These are phyloP conservation scores for Rhodeus uyekii DNA, from an alignment of 2,797 vertebrate genomes.

Conservation along the genomic window DNA sequence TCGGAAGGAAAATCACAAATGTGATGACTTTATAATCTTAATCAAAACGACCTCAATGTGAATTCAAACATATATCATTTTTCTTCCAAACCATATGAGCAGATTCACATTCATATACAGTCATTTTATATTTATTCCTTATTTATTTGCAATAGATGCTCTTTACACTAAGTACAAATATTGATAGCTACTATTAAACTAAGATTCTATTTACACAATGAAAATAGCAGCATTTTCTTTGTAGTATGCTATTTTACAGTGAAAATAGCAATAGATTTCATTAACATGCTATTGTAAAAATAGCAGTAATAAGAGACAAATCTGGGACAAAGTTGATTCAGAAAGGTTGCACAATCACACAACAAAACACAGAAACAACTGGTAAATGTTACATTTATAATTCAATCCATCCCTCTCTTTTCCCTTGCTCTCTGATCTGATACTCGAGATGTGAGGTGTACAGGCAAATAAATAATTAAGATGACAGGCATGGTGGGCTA, in stretches of 20 bases:
- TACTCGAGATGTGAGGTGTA: slow-evolving; percentile 19
- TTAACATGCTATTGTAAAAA: too few relatives aligned
- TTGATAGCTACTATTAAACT: too few relatives aligned
- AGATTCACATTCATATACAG: neutral
- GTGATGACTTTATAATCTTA: neutral
- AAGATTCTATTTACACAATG: too few relatives aligned
- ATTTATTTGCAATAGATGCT: too few relatives aligned
- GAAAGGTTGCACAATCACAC: neutral
- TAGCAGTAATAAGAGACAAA: too few relatives aligned
- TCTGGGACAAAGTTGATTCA: neutral
- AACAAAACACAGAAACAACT: neutral
- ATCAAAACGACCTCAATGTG: neutral
- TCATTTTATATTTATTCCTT: neutral
- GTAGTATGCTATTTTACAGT: too few relatives aligned
- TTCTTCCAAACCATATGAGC: neutral
- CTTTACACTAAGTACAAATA: too few relatives aligned
- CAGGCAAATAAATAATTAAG: slow-evolving; percentile 32
- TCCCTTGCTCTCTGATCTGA: neutral
- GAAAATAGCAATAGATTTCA: too few relatives aligned
- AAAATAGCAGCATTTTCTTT: too few relatives aligned
- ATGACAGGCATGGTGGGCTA: slow-evolving; percentile 15
- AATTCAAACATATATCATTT: neutral
- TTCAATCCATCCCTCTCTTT: neutral
- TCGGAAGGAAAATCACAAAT: neutral
- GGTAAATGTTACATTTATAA: neutral